These are phyloP conservation scores for Phenganax marumi DNA, from an alignment of 92 coral and sea anemone genomes.

Conservation along the genomic window DNA sequence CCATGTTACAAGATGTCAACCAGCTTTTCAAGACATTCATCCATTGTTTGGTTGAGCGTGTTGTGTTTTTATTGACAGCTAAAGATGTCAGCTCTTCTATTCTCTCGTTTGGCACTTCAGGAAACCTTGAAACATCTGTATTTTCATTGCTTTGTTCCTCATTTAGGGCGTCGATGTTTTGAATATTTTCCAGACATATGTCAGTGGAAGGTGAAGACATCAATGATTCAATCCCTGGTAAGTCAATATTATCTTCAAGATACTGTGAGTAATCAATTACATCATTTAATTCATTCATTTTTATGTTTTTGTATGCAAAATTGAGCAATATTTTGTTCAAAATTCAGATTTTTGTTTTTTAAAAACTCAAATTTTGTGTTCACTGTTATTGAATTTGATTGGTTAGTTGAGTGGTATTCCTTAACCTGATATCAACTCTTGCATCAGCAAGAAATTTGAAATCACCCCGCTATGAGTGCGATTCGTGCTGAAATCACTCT, in stretches of 20 bases:
- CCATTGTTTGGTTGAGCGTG: constrained; percentile 48
- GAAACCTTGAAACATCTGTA: constrained; percentile 47
- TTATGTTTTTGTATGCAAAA: neutral
- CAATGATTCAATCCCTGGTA: neutral
- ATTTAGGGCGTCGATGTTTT: neutral
- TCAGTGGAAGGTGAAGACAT: neutral
- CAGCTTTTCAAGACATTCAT: constrained; percentile 44
- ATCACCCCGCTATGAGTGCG: too few relatives aligned
- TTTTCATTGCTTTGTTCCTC: neutral
- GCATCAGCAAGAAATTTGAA: too few relatives aligned
- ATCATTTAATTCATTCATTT: neutral
- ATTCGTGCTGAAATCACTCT: too few relatives aligned
- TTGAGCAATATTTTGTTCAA: neutral
- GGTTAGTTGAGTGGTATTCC: too few relatives aligned
- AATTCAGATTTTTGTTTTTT: neutral
- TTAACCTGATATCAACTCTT: too few relatives aligned
- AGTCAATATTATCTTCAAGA: neutral
- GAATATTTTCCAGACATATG: neutral
- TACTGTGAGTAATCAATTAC: neutral
- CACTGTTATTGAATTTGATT: too few relatives aligned
- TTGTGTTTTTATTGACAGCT: constrained; percentile 48
- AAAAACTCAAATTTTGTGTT: too few relatives aligned
- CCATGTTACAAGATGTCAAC: constrained; percentile 37
- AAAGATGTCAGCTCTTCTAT: constrained; percentile 45
- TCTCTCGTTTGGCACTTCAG: constrained; percentile 18